A percentile compares a stretch with the other conserved stretches of the same genome.
Evolutionary conservation across 2,888 invertebrate species (phyloP).

Genomic region (Suillia variegata): DNA sequence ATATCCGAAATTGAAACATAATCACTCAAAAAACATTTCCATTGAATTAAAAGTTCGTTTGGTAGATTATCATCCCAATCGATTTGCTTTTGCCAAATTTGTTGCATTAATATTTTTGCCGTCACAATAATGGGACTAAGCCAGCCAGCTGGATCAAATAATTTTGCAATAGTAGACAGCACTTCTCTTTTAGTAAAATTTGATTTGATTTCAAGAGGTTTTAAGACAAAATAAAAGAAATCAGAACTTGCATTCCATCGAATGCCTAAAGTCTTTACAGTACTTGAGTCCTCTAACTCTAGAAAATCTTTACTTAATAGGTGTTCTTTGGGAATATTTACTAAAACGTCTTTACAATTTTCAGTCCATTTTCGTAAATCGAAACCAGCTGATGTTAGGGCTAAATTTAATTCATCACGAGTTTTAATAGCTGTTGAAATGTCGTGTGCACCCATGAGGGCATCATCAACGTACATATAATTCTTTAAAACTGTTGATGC

Average conservation of each 20-base stretch:
- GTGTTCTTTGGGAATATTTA: neutral
- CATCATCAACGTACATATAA: slow-evolving; percentile 20
- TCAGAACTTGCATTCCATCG: slow-evolving; percentile 23
- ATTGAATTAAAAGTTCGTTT: no score
- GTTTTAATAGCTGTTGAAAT: neutral
- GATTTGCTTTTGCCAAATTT: slow-evolving; percentile 22
- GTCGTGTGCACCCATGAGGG: slow-evolving; percentile 15
- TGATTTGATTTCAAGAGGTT: neutral
- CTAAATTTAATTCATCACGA: neutral
- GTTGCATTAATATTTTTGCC: slow-evolving; percentile 28
- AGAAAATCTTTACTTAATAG: slow-evolving; percentile 21
- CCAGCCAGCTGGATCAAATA: slow-evolving; percentile 29
- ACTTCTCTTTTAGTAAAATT: slow-evolving; percentile 23
- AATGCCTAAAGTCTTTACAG: slow-evolving; percentile 22
- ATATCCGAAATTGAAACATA: slow-evolving; percentile 16
- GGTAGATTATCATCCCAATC: slow-evolving; percentile 22
- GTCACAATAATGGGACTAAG: slow-evolving; percentile 22
- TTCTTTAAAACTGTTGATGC: slow-evolving; percentile 10
- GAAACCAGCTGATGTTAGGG: slow-evolving; percentile 7
- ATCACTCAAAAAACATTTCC: slow-evolving; percentile 15
- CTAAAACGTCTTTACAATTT: neutral
- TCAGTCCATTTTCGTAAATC: neutral
- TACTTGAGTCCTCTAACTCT: slow-evolving; percentile 19
- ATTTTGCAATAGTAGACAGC: slow-evolving; percentile 25
- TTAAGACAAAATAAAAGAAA: slow-evolving; percentile 19